Conservation (phyloP, 2,797 vertebrate genomes). For the Arvicola amphibius region DNA sequence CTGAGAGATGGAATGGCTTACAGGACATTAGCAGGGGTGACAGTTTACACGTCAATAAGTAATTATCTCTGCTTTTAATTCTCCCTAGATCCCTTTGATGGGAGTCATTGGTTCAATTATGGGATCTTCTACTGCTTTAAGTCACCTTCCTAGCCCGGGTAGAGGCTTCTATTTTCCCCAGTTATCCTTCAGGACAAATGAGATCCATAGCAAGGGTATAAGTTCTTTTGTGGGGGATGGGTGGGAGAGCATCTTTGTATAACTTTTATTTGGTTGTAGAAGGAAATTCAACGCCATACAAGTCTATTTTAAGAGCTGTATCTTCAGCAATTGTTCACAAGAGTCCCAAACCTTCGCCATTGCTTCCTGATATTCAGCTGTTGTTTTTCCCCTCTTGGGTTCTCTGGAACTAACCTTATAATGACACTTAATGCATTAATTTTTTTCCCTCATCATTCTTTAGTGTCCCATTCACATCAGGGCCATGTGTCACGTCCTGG, state of each 20-base stretch:
- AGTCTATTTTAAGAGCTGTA: constrained; percentile 4
- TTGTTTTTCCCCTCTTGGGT: constrained; percentile 32
- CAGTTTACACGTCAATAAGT: not conserved
- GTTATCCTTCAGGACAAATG: not conserved
- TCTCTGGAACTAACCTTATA: constrained; percentile 38
- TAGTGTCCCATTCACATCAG: constrained; percentile 57
- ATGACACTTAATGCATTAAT: constrained; percentile 45
- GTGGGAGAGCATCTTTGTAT: not conserved
- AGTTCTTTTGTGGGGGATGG: not conserved
- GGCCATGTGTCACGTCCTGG: constrained; percentile 68
- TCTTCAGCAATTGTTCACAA: not conserved
- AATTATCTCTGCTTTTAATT: constrained; percentile 50
- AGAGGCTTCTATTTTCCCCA: not conserved
- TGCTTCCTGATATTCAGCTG: constrained; percentile 46
- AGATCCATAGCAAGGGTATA: not conserved
- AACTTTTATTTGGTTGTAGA: not conserved
- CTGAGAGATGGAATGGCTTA: not conserved
- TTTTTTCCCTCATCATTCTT: not conserved
- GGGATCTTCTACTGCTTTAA: not conserved
- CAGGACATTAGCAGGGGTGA: not conserved
- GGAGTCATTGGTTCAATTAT: not conserved
- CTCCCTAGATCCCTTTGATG: constrained; percentile 24
- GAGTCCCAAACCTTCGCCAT: not conserved
- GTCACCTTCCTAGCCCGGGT: not conserved
- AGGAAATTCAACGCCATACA: constrained; percentile 28